Conservation (phyloP, 1,140 invertebrate species). For the Bombus ignitus region DNA sequence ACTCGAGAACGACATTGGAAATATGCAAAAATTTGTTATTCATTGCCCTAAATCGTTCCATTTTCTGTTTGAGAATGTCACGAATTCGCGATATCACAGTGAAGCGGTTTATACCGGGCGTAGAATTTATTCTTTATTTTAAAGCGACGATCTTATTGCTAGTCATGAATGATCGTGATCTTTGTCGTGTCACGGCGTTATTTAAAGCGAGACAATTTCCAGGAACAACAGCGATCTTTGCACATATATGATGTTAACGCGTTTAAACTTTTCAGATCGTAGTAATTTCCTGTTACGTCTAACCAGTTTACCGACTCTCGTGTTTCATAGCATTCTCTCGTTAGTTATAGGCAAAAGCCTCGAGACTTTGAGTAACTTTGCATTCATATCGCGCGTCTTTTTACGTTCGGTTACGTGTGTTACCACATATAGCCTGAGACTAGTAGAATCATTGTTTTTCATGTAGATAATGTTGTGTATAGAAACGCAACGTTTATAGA, state of each 20-base stretch:
- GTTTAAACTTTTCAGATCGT: conserved; percentile 23
- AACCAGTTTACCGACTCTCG: not conserved
- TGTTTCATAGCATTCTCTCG: not conserved
- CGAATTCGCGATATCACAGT: not conserved
- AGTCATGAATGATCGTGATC: not conserved
- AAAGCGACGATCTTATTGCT: not conserved
- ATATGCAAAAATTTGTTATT: too few species aligned
- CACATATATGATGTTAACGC: not conserved
- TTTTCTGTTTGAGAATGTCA: not conserved
- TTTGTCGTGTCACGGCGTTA: not conserved
- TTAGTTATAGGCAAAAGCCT: not conserved
- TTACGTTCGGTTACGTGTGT: not conserved
- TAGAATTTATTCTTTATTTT: not conserved
- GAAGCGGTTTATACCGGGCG: not conserved
- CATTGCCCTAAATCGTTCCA: not conserved
- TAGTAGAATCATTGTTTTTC: not conserved
- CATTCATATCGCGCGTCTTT: conserved; percentile 19
- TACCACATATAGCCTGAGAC: not conserved
- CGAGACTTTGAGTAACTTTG: conserved; percentile 19
- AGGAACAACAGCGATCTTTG: not conserved
- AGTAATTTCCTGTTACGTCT: conserved; percentile 32
- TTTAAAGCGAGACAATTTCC: not conserved
- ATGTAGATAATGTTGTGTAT: not conserved
- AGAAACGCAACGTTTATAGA: not conserved
- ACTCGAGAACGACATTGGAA: not conserved